Evolutionary conservation across 92 coral and sea anemone genomes (phyloP), one percentile per base, ranked within the genome.

Genomic region (Epizoanthus rinbou): DNA sequence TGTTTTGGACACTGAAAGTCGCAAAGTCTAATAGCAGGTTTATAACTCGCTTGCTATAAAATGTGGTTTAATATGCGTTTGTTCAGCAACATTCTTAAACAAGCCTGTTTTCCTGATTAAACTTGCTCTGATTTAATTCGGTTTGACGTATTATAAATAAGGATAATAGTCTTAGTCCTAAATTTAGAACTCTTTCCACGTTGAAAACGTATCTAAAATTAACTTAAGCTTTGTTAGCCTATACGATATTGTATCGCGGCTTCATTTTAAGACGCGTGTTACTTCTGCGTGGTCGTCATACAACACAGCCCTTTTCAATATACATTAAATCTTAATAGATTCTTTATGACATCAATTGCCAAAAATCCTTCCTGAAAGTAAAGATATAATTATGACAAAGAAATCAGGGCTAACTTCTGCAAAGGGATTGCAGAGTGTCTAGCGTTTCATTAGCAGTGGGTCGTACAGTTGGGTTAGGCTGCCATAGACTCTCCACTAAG

Each of bases 401-500:
- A 14, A 56, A 22, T 37, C 52, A 60, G 18, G 41, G 60, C 86
- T 85, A 82, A 53, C 85, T 76, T 85, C 86, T 85, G 69, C 83
- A 58, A 23, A 85, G 53, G 21, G 87, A 91, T 60, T 89, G 88
- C 83, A 96, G 68, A 62, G 88, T 83, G 62, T 64, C 57, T 19
- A 94, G 72, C 21, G 95, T 84, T 3, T 94, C 91, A 24, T 69
- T 80, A 4, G 99, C 99, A 6, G 91, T 89, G 1, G 99, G 99
- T 75, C 99, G 57, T 59, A 84, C 35, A 17, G 86, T 69, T 0
- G 94, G 93, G 82, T 81, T 90, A 8, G 94, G 83, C 75, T 91
- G 93, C 99, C 99, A 96, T 15, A 94, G 84, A 3, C 89, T 86
- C 82, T 94, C 94, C 43, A 95, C 88, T 80, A 96, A 80, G 28